Evolutionary conservation across 2,113 vertebrate genomes (phyloP).

Genomic region (Triplophysa tibetana): DNA sequence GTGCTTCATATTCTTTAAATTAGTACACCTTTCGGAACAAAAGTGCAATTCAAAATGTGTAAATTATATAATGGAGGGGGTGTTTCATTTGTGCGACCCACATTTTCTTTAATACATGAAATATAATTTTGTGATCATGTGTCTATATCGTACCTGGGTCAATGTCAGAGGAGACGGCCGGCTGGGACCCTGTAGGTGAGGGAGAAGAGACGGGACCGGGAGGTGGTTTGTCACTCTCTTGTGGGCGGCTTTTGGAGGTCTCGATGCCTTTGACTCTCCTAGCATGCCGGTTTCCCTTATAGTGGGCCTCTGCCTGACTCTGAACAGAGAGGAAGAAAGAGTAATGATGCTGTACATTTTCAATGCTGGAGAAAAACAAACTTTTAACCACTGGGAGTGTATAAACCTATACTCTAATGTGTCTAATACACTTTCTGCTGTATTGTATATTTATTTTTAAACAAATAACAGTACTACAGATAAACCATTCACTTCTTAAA

Average conservation of each 20-base stretch:
- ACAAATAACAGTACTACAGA: too few species aligned
- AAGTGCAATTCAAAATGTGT: too few species aligned
- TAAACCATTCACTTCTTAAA: too few species aligned
- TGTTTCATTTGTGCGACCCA: neutral
- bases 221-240: slow-evolving; percentile 77
- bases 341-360: neutral
- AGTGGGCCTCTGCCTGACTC: slow-evolving; percentile 94
- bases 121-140: neutral
- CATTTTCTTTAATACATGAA: too few species aligned
- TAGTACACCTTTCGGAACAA: neutral
- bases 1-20: neutral
- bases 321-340: slow-evolving; percentile 51
- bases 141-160: slow-evolving; percentile 68
- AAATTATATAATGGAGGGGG: too few species aligned
- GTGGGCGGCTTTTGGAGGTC: slow-evolving; percentile 84
- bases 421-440: too few species aligned
- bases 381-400: too few species aligned
- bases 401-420: too few species aligned
- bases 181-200: slow-evolving; percentile 66
- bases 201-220: slow-evolving; percentile 70
- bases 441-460: too few species aligned
- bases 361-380: neutral
- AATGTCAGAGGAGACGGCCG: slow-evolving; percentile 57
- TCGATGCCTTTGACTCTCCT: slow-evolving; percentile 91
- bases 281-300: slow-evolving; percentile 92